Evolutionary conservation across 2,888 invertebrate species (phyloP), one percentile per base, ranked within the genome.

Genomic region (Theretra japonica): DNA sequence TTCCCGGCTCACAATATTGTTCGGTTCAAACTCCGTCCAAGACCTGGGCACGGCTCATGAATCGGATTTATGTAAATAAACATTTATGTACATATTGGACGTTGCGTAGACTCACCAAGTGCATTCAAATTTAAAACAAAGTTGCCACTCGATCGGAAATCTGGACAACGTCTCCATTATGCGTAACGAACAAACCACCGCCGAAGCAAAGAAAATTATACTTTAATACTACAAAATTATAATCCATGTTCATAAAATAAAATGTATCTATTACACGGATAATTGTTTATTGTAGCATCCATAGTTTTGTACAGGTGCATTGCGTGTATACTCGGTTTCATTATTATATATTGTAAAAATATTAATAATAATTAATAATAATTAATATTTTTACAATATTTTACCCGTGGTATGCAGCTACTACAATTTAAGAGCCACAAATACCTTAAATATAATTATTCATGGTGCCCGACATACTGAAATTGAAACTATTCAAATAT

Each of bases 151-250:
- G 71, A 77, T 81, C 77, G 80, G 80, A 80, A 80, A 77, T 77
- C 86, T 86, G 85, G 79, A 77, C 73, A 83, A 75, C 79, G 77
- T 86, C 83, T 82, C 77, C 70, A 72, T 79, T 76, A 70, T 19
- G 17, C 25, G 4, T 21, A n/a, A 58, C n/a, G 48, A 48, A 48
- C 41, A 59, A 48, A 28, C 28, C 25, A 41, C 1, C 21, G 7
- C 1, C 8, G 33, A 57, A 58, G 11, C 58, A 48, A 59, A 48
- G 30, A 59, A 25, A 58, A 69, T 23, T 69, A 58, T 30, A 58
- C 69, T 57, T 58, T 69, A 58, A 8, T 6, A 7, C 11, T 21
- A 30, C 7, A 23, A 23, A 5, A 69, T 56, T 69, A 58, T n/a
- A 58, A 58, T 21, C 25, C 21, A 69, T 8, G 33, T 57, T 57